These are phyloP conservation scores for Scortum barcoo DNA, from an alignment of 2,113 vertebrate species.

Conservation along the genomic window DNA sequence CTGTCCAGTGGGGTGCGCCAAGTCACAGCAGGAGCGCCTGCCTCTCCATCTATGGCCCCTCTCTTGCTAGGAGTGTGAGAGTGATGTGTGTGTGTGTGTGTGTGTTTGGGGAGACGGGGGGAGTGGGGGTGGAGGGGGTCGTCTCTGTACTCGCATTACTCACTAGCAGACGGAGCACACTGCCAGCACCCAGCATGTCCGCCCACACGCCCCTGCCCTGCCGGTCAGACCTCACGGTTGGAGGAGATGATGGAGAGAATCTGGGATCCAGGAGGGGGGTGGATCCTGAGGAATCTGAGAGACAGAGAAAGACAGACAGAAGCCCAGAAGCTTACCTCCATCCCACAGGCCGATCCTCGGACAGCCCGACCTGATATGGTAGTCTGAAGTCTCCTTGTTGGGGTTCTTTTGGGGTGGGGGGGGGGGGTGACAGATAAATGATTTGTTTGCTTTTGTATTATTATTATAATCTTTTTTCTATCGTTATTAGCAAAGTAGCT, in stretches of 20 bases:
- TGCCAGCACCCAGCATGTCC: constrained; percentile 89
- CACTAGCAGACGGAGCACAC: constrained; percentile 89
- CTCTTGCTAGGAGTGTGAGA: constrained; percentile 63
- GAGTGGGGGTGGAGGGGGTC: constrained; percentile 33
- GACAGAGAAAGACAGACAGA: constrained; percentile 66
- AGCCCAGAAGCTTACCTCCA: constrained; percentile 71
- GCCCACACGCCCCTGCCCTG: constrained; percentile 87
- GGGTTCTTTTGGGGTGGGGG: constrained; percentile 47
- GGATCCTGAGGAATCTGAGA: constrained; percentile 84
- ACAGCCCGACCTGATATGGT: constrained; percentile 76
- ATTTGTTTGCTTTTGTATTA: constrained; percentile 49
- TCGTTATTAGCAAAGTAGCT: constrained; percentile 16
- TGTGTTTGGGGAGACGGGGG: constrained; percentile 4
- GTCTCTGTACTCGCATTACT: constrained; percentile 81
- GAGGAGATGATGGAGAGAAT: constrained; percentile 88
- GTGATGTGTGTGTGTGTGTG: constrained; percentile 32
- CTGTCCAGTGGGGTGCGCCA: constrained; percentile 95
- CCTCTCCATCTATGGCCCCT: constrained; percentile 86
- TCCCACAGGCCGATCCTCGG: constrained; percentile 75
- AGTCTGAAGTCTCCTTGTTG: constrained; percentile 76
- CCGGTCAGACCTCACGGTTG: constrained; percentile 83
- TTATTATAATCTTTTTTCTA: too few relatives aligned
- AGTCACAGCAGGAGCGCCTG: constrained; percentile 96
- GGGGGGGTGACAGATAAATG: constrained; percentile 53
- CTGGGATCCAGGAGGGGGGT: constrained; percentile 85